Evolutionary conservation across 2,888 invertebrate species (phyloP), one percentile per base, ranked within the genome.

Genomic region (Rhamphomyia laevipes): DNA sequence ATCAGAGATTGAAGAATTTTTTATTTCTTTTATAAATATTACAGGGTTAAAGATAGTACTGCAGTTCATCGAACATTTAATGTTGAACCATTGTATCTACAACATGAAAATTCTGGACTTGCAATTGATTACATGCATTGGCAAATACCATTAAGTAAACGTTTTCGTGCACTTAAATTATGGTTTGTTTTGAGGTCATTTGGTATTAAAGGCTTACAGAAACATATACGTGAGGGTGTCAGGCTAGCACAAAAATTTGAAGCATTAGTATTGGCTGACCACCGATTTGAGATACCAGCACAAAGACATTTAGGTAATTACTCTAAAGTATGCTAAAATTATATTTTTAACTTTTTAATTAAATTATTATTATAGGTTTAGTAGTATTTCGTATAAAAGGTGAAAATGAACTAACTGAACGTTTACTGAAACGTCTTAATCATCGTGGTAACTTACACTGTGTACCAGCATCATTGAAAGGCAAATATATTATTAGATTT

Each of bases 71-170:
- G 90, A 53, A 96, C 97, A 0, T 99, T 99, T 71, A 96, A 96
- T 61, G 97, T 99, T 2, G 94, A 97, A 61, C 97, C 99, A 0
- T 75, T 99, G 3, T 99, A 99, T 65, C 73, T 99, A 52, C 86
- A 94, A 59, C 99, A 99, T 62, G 96, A 97, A 71, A 96, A 99
- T 72, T 91, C 96, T 62, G 95, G 95, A 51, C 85, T 91, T 58
- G 93, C 94, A 4, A 92, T 95, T 54, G 94, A 95, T 68, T 95
- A 89, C 59, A 95, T 94, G 93, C 95, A 96, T 63, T 96, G 96
- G 96, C 96, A 96, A 72, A 93, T 96, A 47, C 92, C 94, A 0
- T 66, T 97, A 46, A 95, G 95, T 60, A 90, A 90, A 63, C 77
- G 92, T 55, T 97, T 97, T 67, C 77, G 96, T 31, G 83, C 96